phyloP scores from a whole-genome alignment of 2,888 invertebrate genomes.

The Erannis defoliaria region DNA sequence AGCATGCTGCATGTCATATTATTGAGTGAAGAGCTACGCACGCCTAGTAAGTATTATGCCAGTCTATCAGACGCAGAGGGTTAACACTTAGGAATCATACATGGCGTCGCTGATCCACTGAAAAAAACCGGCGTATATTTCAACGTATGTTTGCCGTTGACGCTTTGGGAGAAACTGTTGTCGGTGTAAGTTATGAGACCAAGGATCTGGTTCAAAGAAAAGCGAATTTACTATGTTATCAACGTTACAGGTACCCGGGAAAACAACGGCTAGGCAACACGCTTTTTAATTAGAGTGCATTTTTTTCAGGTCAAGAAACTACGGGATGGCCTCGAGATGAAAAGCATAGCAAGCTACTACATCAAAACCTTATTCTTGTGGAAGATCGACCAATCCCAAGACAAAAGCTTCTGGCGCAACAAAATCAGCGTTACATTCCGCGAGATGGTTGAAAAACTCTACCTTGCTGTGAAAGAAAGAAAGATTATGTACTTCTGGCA shows the following conservation, averaged over 20 bases:
- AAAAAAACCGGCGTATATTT: background rate
- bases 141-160: background rate
- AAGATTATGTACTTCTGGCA: conserved; percentile 76
- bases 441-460: conserved; percentile 68
- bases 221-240: no score
- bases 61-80: background rate
- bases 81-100: background rate
- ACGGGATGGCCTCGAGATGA: conserved; percentile 74
- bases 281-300: no score
- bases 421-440: conserved; percentile 64
- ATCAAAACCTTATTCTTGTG: conserved; percentile 86
- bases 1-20: background rate
- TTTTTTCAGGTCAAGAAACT: conserved; percentile 82
- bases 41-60: background rate
- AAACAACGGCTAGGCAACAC: no score
- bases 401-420: conserved; percentile 70
- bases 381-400: conserved; percentile 64
- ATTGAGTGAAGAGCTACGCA: background rate
- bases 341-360: conserved; percentile 84
- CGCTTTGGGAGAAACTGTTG: background rate
- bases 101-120: background rate
- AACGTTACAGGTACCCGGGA: no score
- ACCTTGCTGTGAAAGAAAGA: conserved; percentile 60
- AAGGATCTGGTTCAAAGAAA: no score
- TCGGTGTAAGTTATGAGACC: no score